Percentiles rank a stretch among this genome's conserved stretches.
phyloP scores from a whole-genome alignment of 2,888 invertebrate species.

The Acleris laterana region DNA sequence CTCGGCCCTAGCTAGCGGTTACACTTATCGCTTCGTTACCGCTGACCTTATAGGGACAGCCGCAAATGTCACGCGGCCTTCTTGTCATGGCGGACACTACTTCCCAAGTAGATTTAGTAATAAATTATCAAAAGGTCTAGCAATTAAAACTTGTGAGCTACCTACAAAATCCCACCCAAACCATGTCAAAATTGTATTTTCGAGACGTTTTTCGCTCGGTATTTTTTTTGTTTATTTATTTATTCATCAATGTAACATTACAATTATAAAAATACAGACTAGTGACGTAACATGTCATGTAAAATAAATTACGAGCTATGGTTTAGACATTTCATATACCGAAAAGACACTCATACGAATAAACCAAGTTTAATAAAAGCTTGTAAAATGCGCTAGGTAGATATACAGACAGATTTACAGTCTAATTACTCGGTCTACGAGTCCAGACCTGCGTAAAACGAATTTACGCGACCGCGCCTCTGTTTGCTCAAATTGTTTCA shows the following conservation, averaged over 20 bases:
- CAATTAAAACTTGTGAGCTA: constrained; percentile 37
- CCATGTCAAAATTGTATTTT: too few species aligned
- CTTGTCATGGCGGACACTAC: background rate
- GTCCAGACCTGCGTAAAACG: constrained; percentile 66
- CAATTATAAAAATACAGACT: too few species aligned
- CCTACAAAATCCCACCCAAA: constrained; percentile 42
- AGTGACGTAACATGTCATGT: too few species aligned
- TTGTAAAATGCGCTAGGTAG: constrained; percentile 60
- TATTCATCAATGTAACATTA: too few species aligned
- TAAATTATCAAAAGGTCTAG: constrained; percentile 20
- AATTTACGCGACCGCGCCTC: constrained; percentile 73
- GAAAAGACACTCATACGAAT: too few species aligned
- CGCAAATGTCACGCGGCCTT: constrained; percentile 33
- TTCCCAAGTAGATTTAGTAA: constrained; percentile 3
- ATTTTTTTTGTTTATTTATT: too few species aligned
- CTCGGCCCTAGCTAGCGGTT: constrained; percentile 14
- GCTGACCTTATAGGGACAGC: constrained; percentile 33
- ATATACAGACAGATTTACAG: constrained; percentile 75
- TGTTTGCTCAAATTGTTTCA: constrained; percentile 68
- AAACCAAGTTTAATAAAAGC: too few species aligned
- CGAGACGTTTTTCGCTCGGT: too few species aligned
- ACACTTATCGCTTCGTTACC: constrained; percentile 33
- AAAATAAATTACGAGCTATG: too few species aligned
- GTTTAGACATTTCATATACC: too few species aligned
- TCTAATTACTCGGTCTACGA: constrained; percentile 72